phyloP scores from a whole-genome alignment of 1,140 invertebrate genomes.

The Drosophila sturtevanti region DNA sequence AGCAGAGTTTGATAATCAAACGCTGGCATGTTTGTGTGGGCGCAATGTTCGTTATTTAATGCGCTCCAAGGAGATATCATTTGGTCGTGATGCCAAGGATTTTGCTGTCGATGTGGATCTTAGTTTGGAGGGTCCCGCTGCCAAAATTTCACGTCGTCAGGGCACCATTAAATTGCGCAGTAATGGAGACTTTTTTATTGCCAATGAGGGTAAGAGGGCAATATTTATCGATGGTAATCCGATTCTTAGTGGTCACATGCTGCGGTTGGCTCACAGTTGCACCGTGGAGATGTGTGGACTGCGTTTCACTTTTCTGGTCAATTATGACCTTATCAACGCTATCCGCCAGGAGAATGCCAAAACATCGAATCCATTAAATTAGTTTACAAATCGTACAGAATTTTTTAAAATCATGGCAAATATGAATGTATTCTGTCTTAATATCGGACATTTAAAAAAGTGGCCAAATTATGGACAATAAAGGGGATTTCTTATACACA shows the following conservation, averaged over 20 bases:
- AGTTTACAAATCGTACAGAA: no score
- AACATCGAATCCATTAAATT: constrained; percentile 83
- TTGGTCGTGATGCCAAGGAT: constrained; percentile 95
- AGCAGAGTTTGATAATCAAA: constrained; percentile 94
- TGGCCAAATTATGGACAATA: no score
- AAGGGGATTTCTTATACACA: no score
- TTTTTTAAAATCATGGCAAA: no score
- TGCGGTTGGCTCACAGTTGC: constrained; percentile 95
- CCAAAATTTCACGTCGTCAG: constrained; percentile 93
- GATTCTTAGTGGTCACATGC: constrained; percentile 92
- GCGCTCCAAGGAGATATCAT: constrained; percentile 96
- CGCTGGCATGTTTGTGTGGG: constrained; percentile 95
- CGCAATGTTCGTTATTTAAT: constrained; percentile 96
- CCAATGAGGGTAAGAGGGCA: constrained; percentile 96
- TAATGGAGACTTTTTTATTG: constrained; percentile 96
- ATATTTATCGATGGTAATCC: constrained; percentile 97
- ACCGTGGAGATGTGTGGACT: constrained; percentile 96
- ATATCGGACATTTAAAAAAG: no score
- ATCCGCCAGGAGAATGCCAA: constrained; percentile 92
- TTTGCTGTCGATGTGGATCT: constrained; percentile 97
- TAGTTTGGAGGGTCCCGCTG: constrained; percentile 93
- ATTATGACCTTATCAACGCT: constrained; percentile 94
- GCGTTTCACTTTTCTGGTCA: constrained; percentile 96
- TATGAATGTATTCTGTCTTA: no score
- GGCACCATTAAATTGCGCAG: constrained; percentile 94